These are phyloP conservation scores for Orthonyx spaldingii DNA, from an alignment of 2,113 vertebrate species.

Conservation along the genomic window DNA sequence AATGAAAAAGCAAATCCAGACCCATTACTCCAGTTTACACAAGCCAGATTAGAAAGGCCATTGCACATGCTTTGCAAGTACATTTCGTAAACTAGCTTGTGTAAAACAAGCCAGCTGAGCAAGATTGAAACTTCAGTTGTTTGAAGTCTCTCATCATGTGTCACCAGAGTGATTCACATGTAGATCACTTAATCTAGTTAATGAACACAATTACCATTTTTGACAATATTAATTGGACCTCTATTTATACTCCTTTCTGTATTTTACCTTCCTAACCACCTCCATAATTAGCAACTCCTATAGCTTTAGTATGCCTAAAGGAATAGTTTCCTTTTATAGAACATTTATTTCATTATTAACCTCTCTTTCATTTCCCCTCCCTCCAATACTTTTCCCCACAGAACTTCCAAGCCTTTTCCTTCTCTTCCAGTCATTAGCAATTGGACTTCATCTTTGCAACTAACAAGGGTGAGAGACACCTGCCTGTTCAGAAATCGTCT, in stretches of 20 bases:
- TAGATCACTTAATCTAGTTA: background rate
- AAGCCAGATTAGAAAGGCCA: background rate
- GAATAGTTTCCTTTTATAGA: background rate
- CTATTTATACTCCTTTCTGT: background rate
- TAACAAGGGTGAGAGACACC: background rate
- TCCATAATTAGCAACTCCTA: background rate
- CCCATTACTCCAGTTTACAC: background rate
- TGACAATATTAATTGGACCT: conserved; percentile 33
- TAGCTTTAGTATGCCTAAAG: background rate
- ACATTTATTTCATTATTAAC: background rate
- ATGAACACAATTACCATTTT: conserved; percentile 22
- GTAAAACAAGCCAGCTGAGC: background rate
- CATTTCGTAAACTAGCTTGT: background rate
- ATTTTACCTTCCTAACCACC: background rate
- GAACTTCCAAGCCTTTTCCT: background rate
- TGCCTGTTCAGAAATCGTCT: background rate
- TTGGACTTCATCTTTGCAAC: background rate
- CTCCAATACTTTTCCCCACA: background rate
- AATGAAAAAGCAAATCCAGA: background rate
- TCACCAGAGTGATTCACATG: conserved; percentile 18
- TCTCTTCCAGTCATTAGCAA: background rate
- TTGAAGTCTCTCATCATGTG: background rate
- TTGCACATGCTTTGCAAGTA: background rate
- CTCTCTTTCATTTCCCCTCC: background rate
- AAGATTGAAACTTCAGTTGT: background rate